Evolutionary conservation across 37 sponge, comb jelly and placozoan species (phyloP), one percentile per base, ranked within the genome.

Genomic region (Theonella swinhoei): DNA sequence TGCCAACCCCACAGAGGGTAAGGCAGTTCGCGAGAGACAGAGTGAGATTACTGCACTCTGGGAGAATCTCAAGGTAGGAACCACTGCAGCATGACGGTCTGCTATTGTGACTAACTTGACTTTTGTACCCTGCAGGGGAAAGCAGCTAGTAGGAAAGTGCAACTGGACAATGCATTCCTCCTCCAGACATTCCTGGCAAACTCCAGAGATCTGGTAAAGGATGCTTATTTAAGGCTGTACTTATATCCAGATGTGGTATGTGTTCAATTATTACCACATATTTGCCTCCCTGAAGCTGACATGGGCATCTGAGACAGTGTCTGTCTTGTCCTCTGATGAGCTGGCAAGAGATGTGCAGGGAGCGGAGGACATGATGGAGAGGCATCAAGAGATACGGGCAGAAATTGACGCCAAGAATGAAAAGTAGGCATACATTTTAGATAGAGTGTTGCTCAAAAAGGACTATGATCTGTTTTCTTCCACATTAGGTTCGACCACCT

Each of bases 101-200:
- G n/a, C n/a, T n/a, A n/a, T n/a, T n/a, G n/a, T n/a, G n/a, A n/a
- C n/a, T n/a, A n/a, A n/a, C n/a, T n/a, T n/a, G n/a, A n/a, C n/a
- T n/a, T n/a, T n/a, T n/a, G n/a, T n/a, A n/a, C n/a, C 31, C 2
- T 63, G 22, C 70, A 92, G 93, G 38, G 29, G 8, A 95, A 95
- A 68, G 83, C 96, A 17, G 78, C 72, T 24, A 59, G 36, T 24
- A 30, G 96, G 26, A 88, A 88, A 62, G 41, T 64, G 8, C 84
- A 87, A 23, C 79, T 96, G 74, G 89, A 90, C 32, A 77, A 88
- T 82, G 96, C 96, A 0, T 77, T 69, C 39, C 72, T 79, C 5
- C 76, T 96, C 30, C 96, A 96, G 32, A 78, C 75, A 62, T 96
- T 96, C 90, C 70, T 89, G 54, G 88, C 89, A 38, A 93, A 96